Base-by-base conservation (phyloP, 2,113 vertebrate genomes). In the Steatornis caripensis region DNA sequence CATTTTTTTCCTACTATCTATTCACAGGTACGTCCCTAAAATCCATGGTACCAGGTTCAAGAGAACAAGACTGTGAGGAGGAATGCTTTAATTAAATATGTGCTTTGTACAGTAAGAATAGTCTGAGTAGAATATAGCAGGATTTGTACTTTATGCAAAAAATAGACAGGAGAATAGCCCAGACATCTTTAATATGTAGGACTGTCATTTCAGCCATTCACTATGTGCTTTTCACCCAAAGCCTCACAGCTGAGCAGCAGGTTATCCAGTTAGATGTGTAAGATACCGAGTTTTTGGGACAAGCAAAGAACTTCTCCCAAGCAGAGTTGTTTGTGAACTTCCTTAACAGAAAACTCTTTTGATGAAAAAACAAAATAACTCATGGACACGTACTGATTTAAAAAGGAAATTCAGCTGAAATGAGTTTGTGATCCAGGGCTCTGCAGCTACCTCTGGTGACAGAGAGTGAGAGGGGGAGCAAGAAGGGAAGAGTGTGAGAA, bases 361-460 rank as follows among this genome's bases (percentile, higher is more conserved):
- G 65, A 65, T 68, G 30, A 76, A 84, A 80, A 84, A 9, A 48
- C 19, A 74, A 70, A 81, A 51, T 51, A 55, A 53, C 11, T 23
- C 49, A 46, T 7, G 32, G 57, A 61, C 11, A 34, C 76, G 5
- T 23, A 89, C 10, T 27, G 37, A 84, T 75, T 58, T 15, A 0
- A 37, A 37, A 71, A 83, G 79, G 41, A 61, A 24, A 5, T 6
- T 54, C 34, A 60, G 2, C 45, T 45, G 41, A 54, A 70, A 46
- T 89, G 6, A 4, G 5, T 76, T 57, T 37, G n/a, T 30, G 29
- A 79, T 82, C 43, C 75, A 48, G 89, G 72, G 89, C 53, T 89
- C 94, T 87, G 61, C 53, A 68, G 69, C 80, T 92, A 79, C 86
- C 86, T 92, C 91, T 95, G 86, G 72, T 89, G 81, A 94, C 84